Conservation (phyloP, 1,140 invertebrate genomes). For the Caenorhabditis remanei region DNA sequence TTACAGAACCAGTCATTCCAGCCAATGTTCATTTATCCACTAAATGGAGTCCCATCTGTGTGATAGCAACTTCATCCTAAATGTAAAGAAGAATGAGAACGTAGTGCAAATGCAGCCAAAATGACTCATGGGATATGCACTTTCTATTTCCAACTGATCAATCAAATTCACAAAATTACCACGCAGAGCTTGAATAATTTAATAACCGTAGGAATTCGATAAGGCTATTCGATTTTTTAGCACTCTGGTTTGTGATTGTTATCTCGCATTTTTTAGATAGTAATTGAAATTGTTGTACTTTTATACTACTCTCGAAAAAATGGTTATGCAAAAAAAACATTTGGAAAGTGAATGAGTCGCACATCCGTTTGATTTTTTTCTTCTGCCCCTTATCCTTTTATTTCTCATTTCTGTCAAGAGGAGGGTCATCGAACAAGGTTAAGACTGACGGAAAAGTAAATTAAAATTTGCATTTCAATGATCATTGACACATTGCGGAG, state of each 20-base stretch:
- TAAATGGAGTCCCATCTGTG: neutral
- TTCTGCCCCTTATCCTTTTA: no score
- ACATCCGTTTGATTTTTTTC: neutral
- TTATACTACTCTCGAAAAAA: neutral
- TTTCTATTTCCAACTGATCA: neutral
- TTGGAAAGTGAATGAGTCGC: neutral
- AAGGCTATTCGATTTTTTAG: neutral
- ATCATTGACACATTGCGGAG: conserved; percentile 10
- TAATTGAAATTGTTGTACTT: neutral
- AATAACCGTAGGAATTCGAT: neutral
- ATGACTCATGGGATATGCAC: conserved; percentile 6
- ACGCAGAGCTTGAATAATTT: neutral
- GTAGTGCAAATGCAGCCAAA: neutral
- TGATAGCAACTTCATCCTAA: conserved; percentile 19
- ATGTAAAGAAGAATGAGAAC: conserved; percentile 8
- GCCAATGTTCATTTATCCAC: neutral
- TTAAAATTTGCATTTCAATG: conserved; percentile 34
- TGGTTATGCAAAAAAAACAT: neutral
- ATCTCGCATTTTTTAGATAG: conserved; percentile 9
- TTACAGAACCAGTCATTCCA: no score
- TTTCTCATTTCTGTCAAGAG: conserved; percentile 50
- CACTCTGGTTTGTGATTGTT: neutral
- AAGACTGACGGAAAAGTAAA: neutral
- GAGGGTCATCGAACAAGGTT: conserved; percentile 52
- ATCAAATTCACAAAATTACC: neutral